phyloP scores from a whole-genome alignment of 2,888 invertebrate species.

The Trichogramma evanescens region DNA sequence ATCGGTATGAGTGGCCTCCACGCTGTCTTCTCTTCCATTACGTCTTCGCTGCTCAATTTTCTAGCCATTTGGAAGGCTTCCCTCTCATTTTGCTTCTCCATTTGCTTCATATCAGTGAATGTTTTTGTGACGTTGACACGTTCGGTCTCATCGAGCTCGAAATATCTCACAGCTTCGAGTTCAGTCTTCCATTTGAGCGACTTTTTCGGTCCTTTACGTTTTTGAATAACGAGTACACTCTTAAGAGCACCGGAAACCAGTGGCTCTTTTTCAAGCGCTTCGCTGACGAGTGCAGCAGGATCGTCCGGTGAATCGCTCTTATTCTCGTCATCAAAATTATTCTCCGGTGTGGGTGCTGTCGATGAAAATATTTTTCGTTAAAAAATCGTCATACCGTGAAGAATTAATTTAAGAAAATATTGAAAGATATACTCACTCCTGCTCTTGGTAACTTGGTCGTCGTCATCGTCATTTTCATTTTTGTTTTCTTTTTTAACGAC shows the following conservation, averaged over 20 bases:
- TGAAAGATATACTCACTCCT: conserved; percentile 29
- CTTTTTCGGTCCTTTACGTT: conserved; percentile 73
- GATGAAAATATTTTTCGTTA: conserved; percentile 5
- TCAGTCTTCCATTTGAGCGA: conserved; percentile 78
- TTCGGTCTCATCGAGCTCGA: conserved; percentile 93
- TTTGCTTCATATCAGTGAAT: conserved; percentile 85
- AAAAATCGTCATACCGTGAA: not conserved
- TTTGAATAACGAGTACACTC: conserved; percentile 68
- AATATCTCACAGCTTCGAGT: conserved; percentile 77
- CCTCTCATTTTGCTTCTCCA: conserved; percentile 80
- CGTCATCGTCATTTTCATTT: conserved; percentile 31
- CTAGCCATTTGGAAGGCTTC: conserved; percentile 73
- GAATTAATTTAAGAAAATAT: not conserved
- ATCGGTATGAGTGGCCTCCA: conserved; percentile 71
- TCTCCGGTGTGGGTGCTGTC: conserved; percentile 37
- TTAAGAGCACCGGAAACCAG: conserved; percentile 54
- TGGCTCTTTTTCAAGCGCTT: conserved; percentile 26
- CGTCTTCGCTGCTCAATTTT: conserved; percentile 65
- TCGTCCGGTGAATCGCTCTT: conserved; percentile 35
- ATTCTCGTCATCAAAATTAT: conserved; percentile 36
- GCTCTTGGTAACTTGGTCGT: conserved; percentile 34
- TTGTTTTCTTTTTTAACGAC: conserved; percentile 41
- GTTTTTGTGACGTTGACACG: conserved; percentile 88
- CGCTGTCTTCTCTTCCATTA: conserved; percentile 72
- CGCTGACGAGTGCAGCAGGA: conserved; percentile 26